phyloP scores from a whole-genome alignment of 2,797 vertebrate species.

The Mastacembelus armatus region DNA sequence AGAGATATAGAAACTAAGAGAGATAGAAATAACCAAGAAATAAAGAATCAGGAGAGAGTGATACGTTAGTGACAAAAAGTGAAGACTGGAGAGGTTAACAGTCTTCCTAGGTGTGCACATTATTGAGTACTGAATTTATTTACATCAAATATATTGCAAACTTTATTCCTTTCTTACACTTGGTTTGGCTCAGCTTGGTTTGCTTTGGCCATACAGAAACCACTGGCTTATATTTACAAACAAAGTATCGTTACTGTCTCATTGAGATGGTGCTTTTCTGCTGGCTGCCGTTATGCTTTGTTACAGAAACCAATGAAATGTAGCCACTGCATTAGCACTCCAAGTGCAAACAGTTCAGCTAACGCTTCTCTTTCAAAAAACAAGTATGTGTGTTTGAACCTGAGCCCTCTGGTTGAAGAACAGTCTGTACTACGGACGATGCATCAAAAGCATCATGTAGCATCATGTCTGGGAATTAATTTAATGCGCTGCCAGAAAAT shows the following conservation, averaged over 20 bases:
- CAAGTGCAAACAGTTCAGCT: constrained; percentile 9
- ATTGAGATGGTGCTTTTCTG: constrained; percentile 29
- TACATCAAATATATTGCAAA: not conserved
- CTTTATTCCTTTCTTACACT: not conserved
- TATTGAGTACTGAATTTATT: constrained; percentile 29
- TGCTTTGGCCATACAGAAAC: constrained; percentile 27
- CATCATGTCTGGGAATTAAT: constrained; percentile 29
- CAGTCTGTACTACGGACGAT: constrained; percentile 9
- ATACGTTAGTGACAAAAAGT: too few relatives aligned
- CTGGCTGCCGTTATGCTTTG: constrained; percentile 17
- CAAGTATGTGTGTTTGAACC: constrained; percentile 38
- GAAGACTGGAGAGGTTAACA: not conserved
- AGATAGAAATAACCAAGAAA: not conserved
- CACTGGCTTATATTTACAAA: constrained; percentile 22
- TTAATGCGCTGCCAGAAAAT: constrained; percentile 44
- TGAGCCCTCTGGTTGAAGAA: constrained; percentile 25
- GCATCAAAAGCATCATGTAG: constrained; percentile 32
- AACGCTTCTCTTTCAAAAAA: constrained; percentile 35
- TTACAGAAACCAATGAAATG: constrained; percentile 25
- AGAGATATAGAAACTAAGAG: not conserved
- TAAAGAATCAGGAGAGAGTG: not conserved
- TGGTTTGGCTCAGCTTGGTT: constrained; percentile 23
- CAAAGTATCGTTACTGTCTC: constrained; percentile 39
- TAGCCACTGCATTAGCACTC: constrained; percentile 4
- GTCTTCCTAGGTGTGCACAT: not conserved